phyloP scores from a whole-genome alignment of 2,113 vertebrate genomes.

The Varanus salvator region DNA sequence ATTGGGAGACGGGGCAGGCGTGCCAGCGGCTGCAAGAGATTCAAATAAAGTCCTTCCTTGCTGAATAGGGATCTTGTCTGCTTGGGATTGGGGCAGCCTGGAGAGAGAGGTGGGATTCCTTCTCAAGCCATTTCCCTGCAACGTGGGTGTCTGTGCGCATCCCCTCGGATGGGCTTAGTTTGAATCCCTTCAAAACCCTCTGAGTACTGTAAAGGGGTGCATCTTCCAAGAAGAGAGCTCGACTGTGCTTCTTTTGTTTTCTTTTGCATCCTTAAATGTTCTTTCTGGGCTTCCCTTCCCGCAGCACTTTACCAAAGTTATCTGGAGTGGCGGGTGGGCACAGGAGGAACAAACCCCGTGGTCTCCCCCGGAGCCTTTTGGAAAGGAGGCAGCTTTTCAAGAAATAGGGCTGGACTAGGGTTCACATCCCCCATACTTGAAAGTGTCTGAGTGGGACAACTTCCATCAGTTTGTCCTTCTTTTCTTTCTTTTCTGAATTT shows the following conservation, averaged over 20 bases:
- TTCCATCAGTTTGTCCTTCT: background rate
- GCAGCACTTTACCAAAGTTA: background rate
- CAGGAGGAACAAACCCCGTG: background rate
- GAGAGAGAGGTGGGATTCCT: background rate
- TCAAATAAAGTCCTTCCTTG: too few relatives aligned
- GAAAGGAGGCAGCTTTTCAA: conserved; percentile 51
- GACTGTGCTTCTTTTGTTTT: background rate
- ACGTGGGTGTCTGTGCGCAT: too few relatives aligned
- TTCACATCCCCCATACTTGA: background rate
- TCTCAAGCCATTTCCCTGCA: background rate
- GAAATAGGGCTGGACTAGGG: background rate
- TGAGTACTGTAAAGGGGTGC: background rate
- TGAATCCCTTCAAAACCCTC: background rate
- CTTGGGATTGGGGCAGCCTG: background rate
- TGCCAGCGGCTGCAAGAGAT: background rate
- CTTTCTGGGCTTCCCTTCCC: background rate
- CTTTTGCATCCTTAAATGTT: background rate
- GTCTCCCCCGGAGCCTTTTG: background rate
- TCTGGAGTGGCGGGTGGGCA: background rate
- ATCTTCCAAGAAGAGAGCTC: background rate
- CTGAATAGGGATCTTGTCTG: background rate
- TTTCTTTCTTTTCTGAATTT: conserved; percentile 64
- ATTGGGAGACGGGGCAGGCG: conserved; percentile 4
- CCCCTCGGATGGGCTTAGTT: background rate
- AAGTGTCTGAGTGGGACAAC: conserved; percentile 15